Conservation (phyloP, 2,113 vertebrate species). For the Archilochus colubris region DNA sequence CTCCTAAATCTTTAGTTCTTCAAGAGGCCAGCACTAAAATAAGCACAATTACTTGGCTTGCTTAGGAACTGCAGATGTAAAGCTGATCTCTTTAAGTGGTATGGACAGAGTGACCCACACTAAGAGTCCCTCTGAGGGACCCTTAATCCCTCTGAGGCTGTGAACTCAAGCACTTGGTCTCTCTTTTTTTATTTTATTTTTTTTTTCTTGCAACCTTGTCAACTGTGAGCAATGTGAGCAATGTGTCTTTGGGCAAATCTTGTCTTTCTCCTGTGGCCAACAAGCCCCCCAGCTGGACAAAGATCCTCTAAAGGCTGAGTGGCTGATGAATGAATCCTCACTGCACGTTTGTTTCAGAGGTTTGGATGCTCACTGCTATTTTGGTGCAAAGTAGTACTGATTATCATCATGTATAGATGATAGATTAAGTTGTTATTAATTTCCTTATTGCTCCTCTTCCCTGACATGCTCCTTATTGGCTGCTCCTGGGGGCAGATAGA, state of each 20-base stretch:
- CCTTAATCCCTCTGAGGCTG: neutral
- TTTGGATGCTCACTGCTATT: neutral
- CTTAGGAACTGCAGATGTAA: neutral
- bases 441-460: constrained; percentile 1
- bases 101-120: neutral
- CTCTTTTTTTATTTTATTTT: neutral
- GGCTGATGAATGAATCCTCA: neutral
- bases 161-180: neutral
- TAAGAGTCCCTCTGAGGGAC: neutral
- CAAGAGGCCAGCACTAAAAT: neutral
- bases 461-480: neutral
- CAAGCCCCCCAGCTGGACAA: neutral
- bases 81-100: neutral
- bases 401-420: neutral
- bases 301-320: neutral
- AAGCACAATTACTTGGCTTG: neutral
- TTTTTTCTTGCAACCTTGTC: neutral
- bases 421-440: constrained; percentile 19
- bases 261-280: neutral
- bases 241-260: neutral
- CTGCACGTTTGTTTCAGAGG: neutral
- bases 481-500: constrained; percentile 13
- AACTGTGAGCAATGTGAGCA: neutral
- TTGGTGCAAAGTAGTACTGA: constrained; percentile 26
- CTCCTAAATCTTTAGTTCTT: neutral